A percentile compares a stretch with the other conserved stretches of the same genome.
Evolutionary conservation across 2,113 vertebrate genomes (phyloP).

Genomic region (Pangasianodon gigas): DNA sequence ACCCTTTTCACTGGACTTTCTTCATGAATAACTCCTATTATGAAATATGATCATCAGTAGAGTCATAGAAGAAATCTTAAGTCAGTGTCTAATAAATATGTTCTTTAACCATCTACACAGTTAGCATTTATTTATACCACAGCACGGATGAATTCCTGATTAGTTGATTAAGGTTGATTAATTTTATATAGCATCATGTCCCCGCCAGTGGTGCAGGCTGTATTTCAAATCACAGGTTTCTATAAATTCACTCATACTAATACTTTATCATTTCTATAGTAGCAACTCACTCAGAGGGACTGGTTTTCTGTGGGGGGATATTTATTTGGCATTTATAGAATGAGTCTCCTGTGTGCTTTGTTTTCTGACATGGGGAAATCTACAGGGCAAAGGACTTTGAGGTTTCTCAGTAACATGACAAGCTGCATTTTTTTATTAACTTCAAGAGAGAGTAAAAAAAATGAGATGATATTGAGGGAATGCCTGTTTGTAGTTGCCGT

Average conservation of each 20-base stretch:
- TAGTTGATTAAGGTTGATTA: neutral
- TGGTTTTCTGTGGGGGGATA: neutral
- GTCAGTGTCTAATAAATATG: neutral
- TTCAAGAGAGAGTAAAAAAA: neutral
- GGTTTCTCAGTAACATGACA: neutral
- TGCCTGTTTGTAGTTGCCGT: too few relatives aligned
- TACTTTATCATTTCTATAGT: neutral
- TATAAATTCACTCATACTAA: neutral
- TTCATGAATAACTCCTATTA: neutral
- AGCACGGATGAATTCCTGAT: neutral
- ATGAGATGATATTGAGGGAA: too few relatives aligned
- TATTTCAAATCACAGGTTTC: neutral
- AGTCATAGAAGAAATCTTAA: neutral
- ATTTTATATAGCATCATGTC: neutral
- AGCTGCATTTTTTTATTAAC: neutral
- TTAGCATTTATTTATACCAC: neutral
- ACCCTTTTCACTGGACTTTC: neutral
- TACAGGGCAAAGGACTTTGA: neutral
- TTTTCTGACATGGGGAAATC: neutral
- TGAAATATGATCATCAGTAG: neutral
- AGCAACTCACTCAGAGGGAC: neutral
- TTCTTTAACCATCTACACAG: neutral
- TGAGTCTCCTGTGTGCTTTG: neutral
- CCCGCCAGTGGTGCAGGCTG: neutral
- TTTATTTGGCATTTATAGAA: neutral